phyloP scores from a whole-genome alignment of 2,888 invertebrate genomes.

The Parasteatoda lunata region DNA sequence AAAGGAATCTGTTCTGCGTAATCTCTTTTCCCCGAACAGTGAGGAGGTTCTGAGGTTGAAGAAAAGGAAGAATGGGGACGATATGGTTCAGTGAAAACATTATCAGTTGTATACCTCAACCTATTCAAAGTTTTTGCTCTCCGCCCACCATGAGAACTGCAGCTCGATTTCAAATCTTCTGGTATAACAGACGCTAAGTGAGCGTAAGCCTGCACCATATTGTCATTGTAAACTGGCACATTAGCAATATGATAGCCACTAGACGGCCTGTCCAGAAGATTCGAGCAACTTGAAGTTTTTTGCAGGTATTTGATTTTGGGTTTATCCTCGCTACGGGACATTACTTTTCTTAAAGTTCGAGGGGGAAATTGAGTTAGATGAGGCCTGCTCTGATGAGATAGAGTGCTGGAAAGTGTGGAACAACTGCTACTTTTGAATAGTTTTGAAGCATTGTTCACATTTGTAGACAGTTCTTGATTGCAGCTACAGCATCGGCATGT shows the following conservation, averaged over 20 bases:
- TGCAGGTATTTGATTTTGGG: slow-evolving; percentile 24
- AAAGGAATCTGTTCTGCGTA: background rate
- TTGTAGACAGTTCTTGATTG: background rate
- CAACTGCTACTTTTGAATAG: slow-evolving; percentile 66
- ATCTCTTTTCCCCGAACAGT: background rate
- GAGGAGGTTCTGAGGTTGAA: slow-evolving; percentile 22
- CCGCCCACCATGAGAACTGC: slow-evolving; percentile 35
- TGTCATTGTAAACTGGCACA: slow-evolving; percentile 60
- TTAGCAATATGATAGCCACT: slow-evolving; percentile 17
- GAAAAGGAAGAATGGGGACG: slow-evolving; percentile 1
- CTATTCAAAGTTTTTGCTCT: slow-evolving; percentile 35
- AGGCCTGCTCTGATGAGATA: slow-evolving; percentile 58
- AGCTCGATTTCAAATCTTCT: slow-evolving; percentile 27
- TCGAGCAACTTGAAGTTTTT: slow-evolving; percentile 63
- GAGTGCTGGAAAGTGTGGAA: slow-evolving; percentile 44
- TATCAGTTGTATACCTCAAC: slow-evolving; percentile 31
- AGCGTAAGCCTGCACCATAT: slow-evolving; percentile 60
- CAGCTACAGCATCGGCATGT: slow-evolving; percentile 19
- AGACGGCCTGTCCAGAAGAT: slow-evolving; percentile 37
- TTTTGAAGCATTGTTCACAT: slow-evolving; percentile 15
- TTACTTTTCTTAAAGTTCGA: slow-evolving; percentile 15
- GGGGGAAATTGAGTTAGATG: slow-evolving; percentile 58
- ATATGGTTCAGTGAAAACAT: slow-evolving; percentile 20
- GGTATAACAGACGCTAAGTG: slow-evolving; percentile 58
- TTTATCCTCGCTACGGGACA: background rate